Evolutionary conservation across 2,113 vertebrate genomes (phyloP).

Genomic region (Natator depressus): DNA sequence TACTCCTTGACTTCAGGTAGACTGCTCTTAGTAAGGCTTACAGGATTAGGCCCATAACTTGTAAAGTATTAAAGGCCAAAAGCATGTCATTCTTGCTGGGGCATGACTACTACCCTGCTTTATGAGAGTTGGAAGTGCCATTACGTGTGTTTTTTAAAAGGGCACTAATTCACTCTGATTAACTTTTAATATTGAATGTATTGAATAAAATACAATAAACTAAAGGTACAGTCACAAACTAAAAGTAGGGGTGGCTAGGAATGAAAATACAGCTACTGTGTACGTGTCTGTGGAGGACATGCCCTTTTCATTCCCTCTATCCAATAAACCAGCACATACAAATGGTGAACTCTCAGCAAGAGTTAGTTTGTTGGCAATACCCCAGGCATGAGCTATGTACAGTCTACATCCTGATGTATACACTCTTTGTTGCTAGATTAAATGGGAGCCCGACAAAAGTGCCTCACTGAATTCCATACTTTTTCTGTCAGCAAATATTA

Average conservation of each 20-base stretch:
- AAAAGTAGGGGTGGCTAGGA: not conserved
- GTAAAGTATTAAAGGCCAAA: not conserved
- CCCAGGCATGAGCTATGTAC: not conserved
- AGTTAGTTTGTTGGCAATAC: not conserved
- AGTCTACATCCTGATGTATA: not conserved
- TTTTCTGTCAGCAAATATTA: conserved; percentile 55
- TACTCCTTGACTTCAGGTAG: not conserved
- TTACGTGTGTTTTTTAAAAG: rapidly evolving
- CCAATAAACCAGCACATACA: rapidly evolving
- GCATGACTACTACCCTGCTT: rapidly evolving
- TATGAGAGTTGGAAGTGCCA: rapidly evolving
- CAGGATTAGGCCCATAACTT: not conserved
- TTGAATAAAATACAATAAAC: not conserved
- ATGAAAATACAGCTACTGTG: rapidly evolving
- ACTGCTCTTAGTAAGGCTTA: not conserved
- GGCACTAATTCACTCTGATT: not conserved
- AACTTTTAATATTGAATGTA: not conserved
- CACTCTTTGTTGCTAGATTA: not conserved
- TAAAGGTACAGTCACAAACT: not conserved
- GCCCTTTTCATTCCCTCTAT: rapidly evolving
- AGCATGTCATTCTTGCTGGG: rapidly evolving
- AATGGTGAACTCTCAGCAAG: not conserved
- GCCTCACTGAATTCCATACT: not conserved
- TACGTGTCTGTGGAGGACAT: rapidly evolving
- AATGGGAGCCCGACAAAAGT: conserved; percentile 35